Conservation (phyloP, 2,113 vertebrate genomes). For the Malaclemys terrapin region DNA sequence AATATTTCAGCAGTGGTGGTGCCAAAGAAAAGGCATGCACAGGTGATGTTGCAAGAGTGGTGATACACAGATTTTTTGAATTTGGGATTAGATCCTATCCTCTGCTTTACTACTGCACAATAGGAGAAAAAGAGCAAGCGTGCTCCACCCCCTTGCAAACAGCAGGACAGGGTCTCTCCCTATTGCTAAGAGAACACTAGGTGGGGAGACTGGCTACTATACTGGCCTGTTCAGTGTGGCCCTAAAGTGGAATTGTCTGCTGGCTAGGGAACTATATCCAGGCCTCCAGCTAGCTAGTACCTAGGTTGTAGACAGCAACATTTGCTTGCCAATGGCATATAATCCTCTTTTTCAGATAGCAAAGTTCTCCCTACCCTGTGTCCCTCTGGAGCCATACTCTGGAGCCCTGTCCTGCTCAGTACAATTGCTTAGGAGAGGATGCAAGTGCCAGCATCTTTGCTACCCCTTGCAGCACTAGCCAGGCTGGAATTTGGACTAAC, state of each 20-base stretch:
- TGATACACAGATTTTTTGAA: rapidly evolving
- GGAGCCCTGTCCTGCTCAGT: not conserved
- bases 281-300: not conserved
- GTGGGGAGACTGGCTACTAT: not conserved
- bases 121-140: not conserved
- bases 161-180: not conserved
- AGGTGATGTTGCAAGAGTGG: not conserved
- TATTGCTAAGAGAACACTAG: not conserved
- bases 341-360: too few relatives aligned
- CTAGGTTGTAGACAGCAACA: not conserved
- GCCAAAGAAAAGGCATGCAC: not conserved
- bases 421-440: not conserved
- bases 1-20: not conserved
- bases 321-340: too few relatives aligned
- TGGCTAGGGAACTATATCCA: not conserved
- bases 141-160: not conserved
- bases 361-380: too few relatives aligned
- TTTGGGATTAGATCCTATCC: not conserved
- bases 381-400: too few relatives aligned
- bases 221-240: not conserved
- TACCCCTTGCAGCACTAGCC: not conserved
- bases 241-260: not conserved
- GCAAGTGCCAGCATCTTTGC: not conserved
- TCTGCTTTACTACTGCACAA: not conserved
- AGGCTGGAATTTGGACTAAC: not conserved